Evolutionary conservation across 2,113 vertebrate genomes (phyloP).

Genomic region (Mastomys coucha): DNA sequence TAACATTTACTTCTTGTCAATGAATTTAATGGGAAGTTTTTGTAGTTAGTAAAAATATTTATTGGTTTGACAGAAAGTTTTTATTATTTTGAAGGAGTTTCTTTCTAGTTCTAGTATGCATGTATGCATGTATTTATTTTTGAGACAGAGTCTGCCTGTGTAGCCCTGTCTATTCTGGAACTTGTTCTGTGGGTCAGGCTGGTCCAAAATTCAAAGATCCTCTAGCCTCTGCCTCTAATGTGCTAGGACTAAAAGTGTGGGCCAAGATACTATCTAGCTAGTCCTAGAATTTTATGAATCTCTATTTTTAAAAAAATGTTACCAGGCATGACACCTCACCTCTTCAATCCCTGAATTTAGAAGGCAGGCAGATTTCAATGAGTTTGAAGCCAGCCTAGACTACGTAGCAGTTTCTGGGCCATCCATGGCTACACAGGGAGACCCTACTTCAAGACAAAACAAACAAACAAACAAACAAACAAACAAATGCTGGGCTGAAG

Average conservation of each 20-base stretch:
- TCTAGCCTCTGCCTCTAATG: background rate
- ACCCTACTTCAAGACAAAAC: background rate
- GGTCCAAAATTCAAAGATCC: background rate
- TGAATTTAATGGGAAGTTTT: background rate
- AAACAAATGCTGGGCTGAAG: background rate
- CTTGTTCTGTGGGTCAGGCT: background rate
- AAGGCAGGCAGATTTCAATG: background rate
- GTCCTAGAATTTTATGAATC: background rate
- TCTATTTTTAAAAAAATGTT: background rate
- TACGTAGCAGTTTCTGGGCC: background rate
- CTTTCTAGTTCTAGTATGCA: background rate
- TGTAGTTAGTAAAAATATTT: background rate
- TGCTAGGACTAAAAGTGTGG: background rate
- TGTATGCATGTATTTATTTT: background rate
- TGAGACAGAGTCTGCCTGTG: background rate
- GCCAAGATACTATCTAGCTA: background rate
- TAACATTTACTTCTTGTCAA: background rate
- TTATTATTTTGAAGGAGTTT: constrained; percentile 2
- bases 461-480: background rate
- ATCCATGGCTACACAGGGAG: background rate
- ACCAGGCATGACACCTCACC: background rate
- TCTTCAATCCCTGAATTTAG: background rate
- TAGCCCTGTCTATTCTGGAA: background rate
- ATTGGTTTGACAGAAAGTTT: background rate
- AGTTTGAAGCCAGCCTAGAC: background rate